phyloP scores from a whole-genome alignment of 2,888 invertebrate genomes.

The Tenodera sinensis region DNA sequence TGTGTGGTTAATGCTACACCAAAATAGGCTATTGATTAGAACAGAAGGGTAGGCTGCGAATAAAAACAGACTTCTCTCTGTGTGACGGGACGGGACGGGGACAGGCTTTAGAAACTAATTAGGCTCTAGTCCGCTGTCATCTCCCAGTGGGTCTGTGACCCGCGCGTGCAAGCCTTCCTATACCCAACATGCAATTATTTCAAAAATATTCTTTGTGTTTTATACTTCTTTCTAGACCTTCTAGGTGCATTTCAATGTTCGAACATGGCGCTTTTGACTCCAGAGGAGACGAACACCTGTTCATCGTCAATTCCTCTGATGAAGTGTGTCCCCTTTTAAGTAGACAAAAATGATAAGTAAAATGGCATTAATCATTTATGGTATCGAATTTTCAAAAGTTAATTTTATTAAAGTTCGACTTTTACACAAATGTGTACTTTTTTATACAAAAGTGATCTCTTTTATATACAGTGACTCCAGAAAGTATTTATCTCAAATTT shows the following conservation, averaged over 20 bases:
- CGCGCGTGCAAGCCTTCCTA: background rate
- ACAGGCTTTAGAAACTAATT: constrained; percentile 19
- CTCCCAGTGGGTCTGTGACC: background rate
- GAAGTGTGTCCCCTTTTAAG: no score
- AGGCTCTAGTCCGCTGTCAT: constrained; percentile 6
- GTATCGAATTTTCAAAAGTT: no score
- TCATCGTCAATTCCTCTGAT: no score
- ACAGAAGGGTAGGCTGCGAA: background rate
- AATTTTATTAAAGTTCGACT: no score
- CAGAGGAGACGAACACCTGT: background rate
- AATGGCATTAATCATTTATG: no score
- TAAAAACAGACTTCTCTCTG: background rate
- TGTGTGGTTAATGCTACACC: constrained; percentile 7
- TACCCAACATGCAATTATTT: background rate
- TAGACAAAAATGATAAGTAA: no score
- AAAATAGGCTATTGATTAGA: constrained; percentile 9
- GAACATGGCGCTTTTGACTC: background rate
- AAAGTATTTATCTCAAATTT: no score
- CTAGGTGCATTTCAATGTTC: background rate
- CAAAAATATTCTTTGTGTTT: background rate
- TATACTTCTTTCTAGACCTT: background rate
- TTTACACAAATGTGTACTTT: no score
- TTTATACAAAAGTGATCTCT: no score
- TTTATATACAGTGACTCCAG: no score
- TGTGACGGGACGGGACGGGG: background rate